These are phyloP conservation scores for Rhea americana DNA, from an alignment of 2,113 vertebrate genomes.

Conservation along the genomic window DNA sequence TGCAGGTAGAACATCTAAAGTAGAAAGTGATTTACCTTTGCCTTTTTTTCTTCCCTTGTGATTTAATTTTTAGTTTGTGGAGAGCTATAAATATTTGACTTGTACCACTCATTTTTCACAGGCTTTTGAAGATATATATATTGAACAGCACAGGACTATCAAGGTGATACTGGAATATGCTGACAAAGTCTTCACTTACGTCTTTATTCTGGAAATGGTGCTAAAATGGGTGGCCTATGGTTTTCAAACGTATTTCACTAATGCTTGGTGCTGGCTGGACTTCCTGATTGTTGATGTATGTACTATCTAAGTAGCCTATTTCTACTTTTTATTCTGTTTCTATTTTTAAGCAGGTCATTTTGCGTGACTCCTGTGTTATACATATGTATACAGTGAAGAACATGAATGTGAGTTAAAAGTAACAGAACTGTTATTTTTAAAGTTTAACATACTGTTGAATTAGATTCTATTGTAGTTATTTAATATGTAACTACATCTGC, in stretches of 20 bases:
- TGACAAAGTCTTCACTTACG: constrained; percentile 95
- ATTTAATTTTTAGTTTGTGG: background rate
- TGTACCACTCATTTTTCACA: constrained; percentile 51
- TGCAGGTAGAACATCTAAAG: background rate
- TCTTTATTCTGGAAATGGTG: constrained; percentile 98
- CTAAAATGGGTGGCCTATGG: constrained; percentile 98
- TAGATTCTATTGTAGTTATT: background rate
- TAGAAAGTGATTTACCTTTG: background rate
- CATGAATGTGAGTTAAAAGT: background rate
- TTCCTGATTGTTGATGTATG: constrained; percentile 97
- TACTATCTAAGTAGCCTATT: constrained; percentile 44
- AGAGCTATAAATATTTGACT: background rate
- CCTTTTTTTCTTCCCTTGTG: background rate
- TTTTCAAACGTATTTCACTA: constrained; percentile 96
- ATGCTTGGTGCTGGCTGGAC: constrained; percentile 98
- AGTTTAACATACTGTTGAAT: background rate
- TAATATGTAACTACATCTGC: background rate
- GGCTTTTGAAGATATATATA: constrained; percentile 97
- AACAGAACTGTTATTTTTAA: background rate
- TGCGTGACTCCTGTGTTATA: background rate
- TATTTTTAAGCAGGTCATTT: background rate
- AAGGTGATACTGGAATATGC: constrained; percentile 91
- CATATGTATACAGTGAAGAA: background rate
- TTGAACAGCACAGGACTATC: constrained; percentile 84
- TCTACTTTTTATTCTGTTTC: background rate